phyloP scores from a whole-genome alignment of 2,113 vertebrate species.

The Actenoides hombroni region DNA sequence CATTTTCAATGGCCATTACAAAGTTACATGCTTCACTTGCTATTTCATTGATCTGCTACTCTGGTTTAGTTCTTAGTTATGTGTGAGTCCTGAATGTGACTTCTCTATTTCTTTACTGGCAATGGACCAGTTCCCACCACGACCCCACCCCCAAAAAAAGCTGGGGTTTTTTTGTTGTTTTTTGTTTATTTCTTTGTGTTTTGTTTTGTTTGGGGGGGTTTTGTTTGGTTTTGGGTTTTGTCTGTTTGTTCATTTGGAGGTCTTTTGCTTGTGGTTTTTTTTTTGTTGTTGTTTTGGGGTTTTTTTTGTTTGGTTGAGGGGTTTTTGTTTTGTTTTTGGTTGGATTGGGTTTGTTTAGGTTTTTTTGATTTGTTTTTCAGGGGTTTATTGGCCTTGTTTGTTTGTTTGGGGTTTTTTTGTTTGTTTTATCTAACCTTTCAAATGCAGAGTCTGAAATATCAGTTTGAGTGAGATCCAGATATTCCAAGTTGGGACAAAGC shows the following conservation, averaged over 20 bases:
- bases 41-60: neutral
- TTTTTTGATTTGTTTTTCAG: too few species aligned
- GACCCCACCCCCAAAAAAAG: neutral
- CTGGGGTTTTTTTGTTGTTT: neutral
- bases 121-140: neutral
- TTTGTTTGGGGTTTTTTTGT: too few species aligned
- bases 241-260: too few species aligned
- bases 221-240: too few species aligned
- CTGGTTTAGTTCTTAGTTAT: neutral
- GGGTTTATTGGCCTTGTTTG: too few species aligned
- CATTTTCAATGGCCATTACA: neutral
- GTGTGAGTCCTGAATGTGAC: neutral
- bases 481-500: slow-evolving; percentile 90
- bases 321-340: too few species aligned
- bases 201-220: too few species aligned
- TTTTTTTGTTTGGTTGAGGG: too few species aligned
- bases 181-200: too few species aligned
- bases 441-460: slow-evolving; percentile 86
- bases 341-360: too few species aligned
- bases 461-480: slow-evolving; percentile 95
- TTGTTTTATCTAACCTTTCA: slow-evolving; percentile 75
- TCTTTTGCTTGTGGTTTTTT: too few species aligned
- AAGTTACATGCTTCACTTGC: neutral
- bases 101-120: neutral
- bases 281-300: too few species aligned